Conservation (phyloP, 2,113 vertebrate genomes). For the Benitochromis conjunctus region DNA sequence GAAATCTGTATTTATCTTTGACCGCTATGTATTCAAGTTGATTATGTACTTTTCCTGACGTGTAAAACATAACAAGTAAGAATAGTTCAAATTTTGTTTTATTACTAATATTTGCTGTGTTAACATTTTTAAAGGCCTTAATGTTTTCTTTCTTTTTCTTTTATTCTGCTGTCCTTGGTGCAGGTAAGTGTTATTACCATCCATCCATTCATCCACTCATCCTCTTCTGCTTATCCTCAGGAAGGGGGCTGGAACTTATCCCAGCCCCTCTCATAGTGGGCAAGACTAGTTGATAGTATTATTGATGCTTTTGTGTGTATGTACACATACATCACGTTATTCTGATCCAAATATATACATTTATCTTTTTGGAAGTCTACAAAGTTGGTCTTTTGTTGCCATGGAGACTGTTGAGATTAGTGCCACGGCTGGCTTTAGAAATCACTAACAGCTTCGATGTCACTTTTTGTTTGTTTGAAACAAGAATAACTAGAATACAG, state of each 20-base stretch:
- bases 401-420: conserved; percentile 40
- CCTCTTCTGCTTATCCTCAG: background rate
- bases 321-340: background rate
- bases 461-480: background rate
- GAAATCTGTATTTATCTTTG: background rate
- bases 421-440: conserved; percentile 19
- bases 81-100: background rate
- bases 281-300: background rate
- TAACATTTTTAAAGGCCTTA: background rate
- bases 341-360: conserved; percentile 7
- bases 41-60: background rate
- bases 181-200: conserved; percentile 46
- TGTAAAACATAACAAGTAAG: background rate
- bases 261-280: background rate
- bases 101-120: background rate
- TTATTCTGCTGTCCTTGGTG: conserved; percentile 10
- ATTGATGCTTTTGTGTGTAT: background rate
- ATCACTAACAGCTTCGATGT: conserved; percentile 19
- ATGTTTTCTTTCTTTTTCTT: background rate
- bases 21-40: background rate
- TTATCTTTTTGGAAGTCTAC: conserved; percentile 28
- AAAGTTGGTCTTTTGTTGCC: conserved; percentile 61
- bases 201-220: background rate
- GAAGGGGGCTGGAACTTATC: background rate
- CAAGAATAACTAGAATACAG: background rate